Evolutionary conservation across 2,888 invertebrate species (phyloP), one percentile per base, ranked within the genome.

Genomic region (Keiferia lycopersicella): DNA sequence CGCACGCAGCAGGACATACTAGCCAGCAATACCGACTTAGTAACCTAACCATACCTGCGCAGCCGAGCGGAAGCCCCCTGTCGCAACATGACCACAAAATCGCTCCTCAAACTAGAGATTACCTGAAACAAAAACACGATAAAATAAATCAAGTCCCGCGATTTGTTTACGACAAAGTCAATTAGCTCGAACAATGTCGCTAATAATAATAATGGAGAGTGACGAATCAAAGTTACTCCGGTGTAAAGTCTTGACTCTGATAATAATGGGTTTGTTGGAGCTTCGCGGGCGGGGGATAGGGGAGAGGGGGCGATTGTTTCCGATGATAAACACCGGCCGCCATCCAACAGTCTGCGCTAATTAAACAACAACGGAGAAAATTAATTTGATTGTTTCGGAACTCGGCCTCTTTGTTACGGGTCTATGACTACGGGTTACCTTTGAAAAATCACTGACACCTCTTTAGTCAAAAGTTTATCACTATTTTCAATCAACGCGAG

Each of bases 291-390:
- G 74, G 26, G 75, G 70, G 72, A 69, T 67, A 69, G 75, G 34
- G 34, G 34, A 34, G 74, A 73, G 68, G 72, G 80, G 76, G 82
- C 84, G 91, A 90, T 90, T 90, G 90, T 89, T 89, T 88, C 84
- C 84, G 85, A 89, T 89, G 89, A 91, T 91, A 91, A 90, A 88
- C 88, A 90, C 87, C 83, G 88, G 83, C 86, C 87, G 86, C 87
- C 82, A 87, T 85, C 89, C 85, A 83, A 86, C 84, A 88, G 82
- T 87, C 84, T 84, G 81, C 85, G 86, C 90, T 90, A 91, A 90
- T 91, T 91, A 90, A 91, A 91, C 89, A 89, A 88, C 89, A 90
- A 88, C 89, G 88, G 87, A 84, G 87, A 87, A 89, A 88, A 90
- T 90, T 89, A 88, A 90, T 89, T 89, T 87, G 87, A 90, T 91